Percentiles rank a stretch among this genome's conserved stretches.
Conservation (phyloP, 2,888 invertebrate species). For the Archips crataeganus region DNA sequence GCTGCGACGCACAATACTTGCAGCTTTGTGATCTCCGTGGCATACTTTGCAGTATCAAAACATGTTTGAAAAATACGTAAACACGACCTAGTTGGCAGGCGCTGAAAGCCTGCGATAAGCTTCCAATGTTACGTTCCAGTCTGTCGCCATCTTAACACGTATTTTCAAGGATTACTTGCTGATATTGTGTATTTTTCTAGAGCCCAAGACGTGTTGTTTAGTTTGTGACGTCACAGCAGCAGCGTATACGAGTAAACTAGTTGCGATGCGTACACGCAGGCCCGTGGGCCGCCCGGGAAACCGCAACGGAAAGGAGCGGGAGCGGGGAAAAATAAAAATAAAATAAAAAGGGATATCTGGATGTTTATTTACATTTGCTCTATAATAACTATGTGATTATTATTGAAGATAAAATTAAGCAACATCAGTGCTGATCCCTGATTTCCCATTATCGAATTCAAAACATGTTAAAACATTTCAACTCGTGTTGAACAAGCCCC, state of each 20-base stretch:
- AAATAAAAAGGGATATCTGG: constrained; percentile 84
- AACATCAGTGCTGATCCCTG: constrained; percentile 76
- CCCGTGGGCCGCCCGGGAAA: constrained; percentile 48
- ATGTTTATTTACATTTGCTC: constrained; percentile 85
- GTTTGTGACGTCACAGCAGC: constrained; percentile 31
- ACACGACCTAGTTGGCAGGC: neutral
- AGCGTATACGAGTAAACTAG: constrained; percentile 51
- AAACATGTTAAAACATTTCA: constrained; percentile 76
- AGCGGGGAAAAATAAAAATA: constrained; percentile 74
- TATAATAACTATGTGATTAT: constrained; percentile 82
- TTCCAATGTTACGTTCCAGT: too few relatives aligned
- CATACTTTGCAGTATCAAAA: neutral
- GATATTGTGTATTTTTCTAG: too few relatives aligned
- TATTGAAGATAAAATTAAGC: constrained; percentile 78
- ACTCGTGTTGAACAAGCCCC: constrained; percentile 70
- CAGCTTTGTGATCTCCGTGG: neutral
- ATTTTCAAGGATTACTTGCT: too few relatives aligned
- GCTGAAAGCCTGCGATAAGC: too few relatives aligned
- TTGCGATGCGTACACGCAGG: constrained; percentile 60
- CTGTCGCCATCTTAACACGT: too few relatives aligned
- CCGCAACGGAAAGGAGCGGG: constrained; percentile 47
- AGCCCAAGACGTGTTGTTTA: neutral
- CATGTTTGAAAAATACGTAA: neutral
- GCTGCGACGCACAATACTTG: constrained; percentile 31
- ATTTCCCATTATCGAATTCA: constrained; percentile 77